Conservation (phyloP, 30 jellyfish, hydroid and myxozoan species). For the Phacellophora camtschatica region DNA sequence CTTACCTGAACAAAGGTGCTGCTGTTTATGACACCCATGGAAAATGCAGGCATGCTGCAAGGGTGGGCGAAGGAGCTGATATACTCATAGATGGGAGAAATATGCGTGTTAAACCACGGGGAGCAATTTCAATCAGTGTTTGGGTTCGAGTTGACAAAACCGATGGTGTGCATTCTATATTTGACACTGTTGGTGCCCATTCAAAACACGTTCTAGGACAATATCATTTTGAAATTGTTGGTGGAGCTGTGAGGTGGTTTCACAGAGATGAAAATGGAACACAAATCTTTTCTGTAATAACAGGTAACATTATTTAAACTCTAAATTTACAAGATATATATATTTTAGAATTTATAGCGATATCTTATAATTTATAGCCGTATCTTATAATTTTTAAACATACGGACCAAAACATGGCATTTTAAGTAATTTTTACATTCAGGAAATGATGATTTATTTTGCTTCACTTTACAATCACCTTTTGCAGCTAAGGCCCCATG, state of each 20-base stretch:
- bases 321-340: neutral
- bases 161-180: conserved; percentile 93
- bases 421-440: no score
- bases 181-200: conserved; percentile 92
- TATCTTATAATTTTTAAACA: no score
- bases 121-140: conserved; percentile 80
- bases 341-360: no score
- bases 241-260: conserved; percentile 98
- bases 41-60: conserved; percentile 93
- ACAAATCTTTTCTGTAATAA: conserved; percentile 71
- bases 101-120: conserved; percentile 89
- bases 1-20: conserved; percentile 86
- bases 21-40: conserved; percentile 92
- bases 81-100: conserved; percentile 84
- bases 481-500: no score
- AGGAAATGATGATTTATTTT: no score
- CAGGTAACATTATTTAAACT: conserved; percentile 62
- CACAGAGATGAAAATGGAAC: conserved; percentile 93
- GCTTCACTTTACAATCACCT: no score
- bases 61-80: conserved; percentile 84
- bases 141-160: conserved; percentile 85
- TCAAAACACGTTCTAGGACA: conserved; percentile 87
- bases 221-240: conserved; percentile 95
- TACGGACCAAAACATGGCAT: no score
- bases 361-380: no score